phyloP scores from a whole-genome alignment of 2,113 vertebrate species.

The Pygoscelis adeliae region DNA sequence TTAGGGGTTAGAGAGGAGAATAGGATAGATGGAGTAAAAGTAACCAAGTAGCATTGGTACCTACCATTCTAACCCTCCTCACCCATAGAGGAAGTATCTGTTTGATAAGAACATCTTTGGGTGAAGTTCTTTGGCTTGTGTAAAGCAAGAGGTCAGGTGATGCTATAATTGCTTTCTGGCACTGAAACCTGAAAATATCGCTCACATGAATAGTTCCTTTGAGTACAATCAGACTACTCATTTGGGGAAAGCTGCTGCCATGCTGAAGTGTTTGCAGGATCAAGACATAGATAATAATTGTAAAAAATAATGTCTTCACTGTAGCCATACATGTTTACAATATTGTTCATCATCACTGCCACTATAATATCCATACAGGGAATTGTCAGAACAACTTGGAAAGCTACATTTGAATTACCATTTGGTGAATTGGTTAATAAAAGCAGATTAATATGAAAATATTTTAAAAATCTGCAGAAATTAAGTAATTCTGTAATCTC shows the following conservation, averaged over 20 bases:
- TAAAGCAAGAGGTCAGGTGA: neutral
- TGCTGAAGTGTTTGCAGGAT: neutral
- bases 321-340: neutral
- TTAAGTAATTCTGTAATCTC: neutral
- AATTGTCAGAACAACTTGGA: neutral
- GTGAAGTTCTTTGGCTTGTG: neutral
- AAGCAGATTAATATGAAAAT: neutral
- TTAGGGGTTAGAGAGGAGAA: neutral
- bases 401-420: neutral
- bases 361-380: neutral
- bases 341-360: neutral
- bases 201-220: neutral
- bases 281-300: neutral
- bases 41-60: neutral
- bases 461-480: neutral
- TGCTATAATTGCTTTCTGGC: neutral
- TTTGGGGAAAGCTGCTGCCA: neutral
- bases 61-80: neutral
- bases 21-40: neutral
- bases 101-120: neutral
- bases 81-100: neutral
- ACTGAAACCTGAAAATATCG: neutral
- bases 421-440: neutral
- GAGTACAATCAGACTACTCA: neutral
- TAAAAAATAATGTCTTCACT: neutral